phyloP scores from a whole-genome alignment of 2,797 vertebrate species.

The Neosilurus hyrtlii region DNA sequence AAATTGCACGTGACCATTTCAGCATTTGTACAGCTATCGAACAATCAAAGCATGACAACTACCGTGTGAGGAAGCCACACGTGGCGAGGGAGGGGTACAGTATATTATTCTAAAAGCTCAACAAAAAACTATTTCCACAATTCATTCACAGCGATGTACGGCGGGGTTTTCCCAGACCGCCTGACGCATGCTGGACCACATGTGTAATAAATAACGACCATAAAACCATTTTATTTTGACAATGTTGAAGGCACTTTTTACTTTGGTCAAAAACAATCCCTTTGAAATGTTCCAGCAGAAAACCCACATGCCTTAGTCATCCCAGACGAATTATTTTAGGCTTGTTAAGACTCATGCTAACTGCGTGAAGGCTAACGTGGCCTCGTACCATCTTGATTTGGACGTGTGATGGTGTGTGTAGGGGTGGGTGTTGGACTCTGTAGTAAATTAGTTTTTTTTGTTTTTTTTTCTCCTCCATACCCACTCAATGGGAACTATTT shows the following conservation, averaged over 20 bases:
- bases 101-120: no score
- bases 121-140: not conserved
- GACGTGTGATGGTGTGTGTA: conserved; percentile 23
- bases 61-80: not conserved
- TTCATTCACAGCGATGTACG: not conserved
- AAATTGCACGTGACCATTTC: not conserved
- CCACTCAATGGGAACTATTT: conserved; percentile 67
- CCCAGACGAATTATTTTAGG: conserved; percentile 8
- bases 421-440: conserved; percentile 19
- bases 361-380: conserved; percentile 37
- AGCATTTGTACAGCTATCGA: not conserved
- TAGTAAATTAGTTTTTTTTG: not conserved
- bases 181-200: not conserved
- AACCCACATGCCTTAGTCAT: conserved; percentile 36
- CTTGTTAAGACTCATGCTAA: conserved; percentile 37
- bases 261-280: conserved; percentile 37
- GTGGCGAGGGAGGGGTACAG: no score
- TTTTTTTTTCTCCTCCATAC: conserved; percentile 50
- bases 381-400: conserved; percentile 26
- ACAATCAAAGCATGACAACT: not conserved
- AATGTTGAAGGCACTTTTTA: conserved; percentile 63
- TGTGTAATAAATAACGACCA: not conserved
- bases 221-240: conserved; percentile 37
- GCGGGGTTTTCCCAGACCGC: not conserved
- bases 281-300: conserved; percentile 38